Conservation (phyloP, 2,888 invertebrate species). For the Hyposoter dolosus region DNA sequence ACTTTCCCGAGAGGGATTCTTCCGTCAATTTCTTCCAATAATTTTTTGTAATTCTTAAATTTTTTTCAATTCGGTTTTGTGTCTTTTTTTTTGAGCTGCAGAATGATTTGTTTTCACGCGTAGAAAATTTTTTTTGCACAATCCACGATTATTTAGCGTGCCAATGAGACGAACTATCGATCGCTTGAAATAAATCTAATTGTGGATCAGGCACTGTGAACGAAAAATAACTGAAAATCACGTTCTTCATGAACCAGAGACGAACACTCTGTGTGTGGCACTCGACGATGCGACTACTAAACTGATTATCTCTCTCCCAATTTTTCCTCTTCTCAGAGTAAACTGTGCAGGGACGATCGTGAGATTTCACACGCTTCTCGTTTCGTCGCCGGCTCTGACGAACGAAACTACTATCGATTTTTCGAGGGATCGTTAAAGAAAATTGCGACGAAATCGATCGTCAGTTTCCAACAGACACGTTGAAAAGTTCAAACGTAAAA, state of each 20-base stretch:
- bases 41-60: background rate
- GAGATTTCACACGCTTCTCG: constrained; percentile 39
- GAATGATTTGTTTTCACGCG: background rate
- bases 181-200: background rate
- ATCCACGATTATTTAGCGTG: background rate
- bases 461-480: background rate
- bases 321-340: background rate
- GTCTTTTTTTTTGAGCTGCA: background rate
- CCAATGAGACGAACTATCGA: background rate
- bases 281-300: constrained; percentile 17
- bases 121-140: background rate
- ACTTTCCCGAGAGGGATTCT: background rate
- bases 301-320: constrained; percentile 31
- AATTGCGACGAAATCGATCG: background rate
- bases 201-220: background rate
- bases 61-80: background rate
- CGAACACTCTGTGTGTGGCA: constrained; percentile 16
- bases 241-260: constrained; percentile 9
- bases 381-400: background rate
- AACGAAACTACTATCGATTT: background rate
- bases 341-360: constrained; percentile 22
- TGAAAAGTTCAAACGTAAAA: too few relatives aligned
- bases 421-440: background rate
- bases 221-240: background rate
- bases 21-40: background rate